Conservation (phyloP, 37 sponge, comb jelly and placozoan genomes). For the Beroe forskalii region DNA sequence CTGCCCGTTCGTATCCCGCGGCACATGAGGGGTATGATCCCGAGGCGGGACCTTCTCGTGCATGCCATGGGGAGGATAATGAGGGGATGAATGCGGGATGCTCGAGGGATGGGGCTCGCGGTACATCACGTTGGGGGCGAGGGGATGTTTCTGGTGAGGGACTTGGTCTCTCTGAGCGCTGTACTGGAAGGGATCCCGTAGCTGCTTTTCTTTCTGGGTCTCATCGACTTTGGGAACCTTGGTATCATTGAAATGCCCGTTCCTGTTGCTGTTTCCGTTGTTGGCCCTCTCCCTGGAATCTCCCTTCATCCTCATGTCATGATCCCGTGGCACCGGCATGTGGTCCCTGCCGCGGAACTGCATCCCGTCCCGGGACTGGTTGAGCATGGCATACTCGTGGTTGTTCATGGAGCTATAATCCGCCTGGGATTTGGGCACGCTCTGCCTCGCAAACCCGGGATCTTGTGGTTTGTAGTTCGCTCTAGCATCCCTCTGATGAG, state of each 20-base stretch:
- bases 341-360: neutral
- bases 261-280: neutral
- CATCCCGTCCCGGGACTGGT: neutral
- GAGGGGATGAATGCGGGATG: neutral
- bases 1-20: neutral
- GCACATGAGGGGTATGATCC: neutral
- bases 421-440: neutral
- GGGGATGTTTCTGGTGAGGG: neutral
- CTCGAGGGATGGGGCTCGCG: neutral
- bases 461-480: neutral
- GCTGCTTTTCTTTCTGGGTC: neutral
- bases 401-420: neutral
- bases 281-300: neutral
- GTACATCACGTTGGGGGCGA: neutral
- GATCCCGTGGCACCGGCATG: neutral
- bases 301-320: neutral
- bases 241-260: neutral
- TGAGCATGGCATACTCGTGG: neutral
- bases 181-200: slow-evolving; percentile 8
- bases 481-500: neutral
- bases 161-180: neutral
- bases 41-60: no score
- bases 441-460: neutral
- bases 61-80: no score
- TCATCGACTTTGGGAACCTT: neutral